phyloP scores from a whole-genome alignment of 2,797 vertebrate species.

The Scarus forsteni region DNA sequence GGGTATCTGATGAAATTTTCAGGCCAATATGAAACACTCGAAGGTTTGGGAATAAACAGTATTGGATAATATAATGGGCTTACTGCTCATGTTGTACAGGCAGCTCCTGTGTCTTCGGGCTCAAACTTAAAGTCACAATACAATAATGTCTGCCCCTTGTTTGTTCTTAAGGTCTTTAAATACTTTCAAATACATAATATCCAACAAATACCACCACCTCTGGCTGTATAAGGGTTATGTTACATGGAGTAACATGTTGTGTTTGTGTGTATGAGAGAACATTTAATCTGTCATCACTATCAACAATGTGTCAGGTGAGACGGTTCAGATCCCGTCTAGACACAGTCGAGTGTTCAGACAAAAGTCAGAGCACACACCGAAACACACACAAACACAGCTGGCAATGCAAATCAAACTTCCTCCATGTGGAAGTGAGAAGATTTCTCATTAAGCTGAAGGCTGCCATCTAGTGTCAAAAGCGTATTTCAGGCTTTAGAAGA shows the following conservation, averaged over 20 bases:
- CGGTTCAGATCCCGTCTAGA: conserved; percentile 34
- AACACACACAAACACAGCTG: not conserved
- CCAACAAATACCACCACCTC: conserved; percentile 17
- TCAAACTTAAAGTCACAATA: conserved; percentile 6
- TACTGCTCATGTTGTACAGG: conserved; percentile 18
- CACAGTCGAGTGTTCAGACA: conserved; percentile 17
- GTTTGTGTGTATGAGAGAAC: conserved; percentile 1
- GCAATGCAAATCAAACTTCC: conserved; percentile 6
- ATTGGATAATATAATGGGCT: conserved; percentile 20
- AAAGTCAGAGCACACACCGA: conserved; percentile 2
- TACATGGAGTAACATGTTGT: not conserved
- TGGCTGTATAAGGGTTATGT: conserved; percentile 7
- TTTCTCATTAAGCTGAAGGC: conserved; percentile 37
- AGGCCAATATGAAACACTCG: no score
- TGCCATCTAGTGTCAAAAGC: conserved; percentile 71
- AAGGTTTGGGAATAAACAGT: not conserved
- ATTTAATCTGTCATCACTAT: conserved; percentile 45
- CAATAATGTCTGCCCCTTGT: not conserved
- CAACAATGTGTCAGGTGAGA: conserved; percentile 56
- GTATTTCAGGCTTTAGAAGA: not conserved
- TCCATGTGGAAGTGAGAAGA: not conserved
- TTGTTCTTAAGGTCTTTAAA: conserved; percentile 47
- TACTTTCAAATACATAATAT: conserved; percentile 26
- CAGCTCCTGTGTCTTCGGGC: conserved; percentile 18
- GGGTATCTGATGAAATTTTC: no score